Evolutionary conservation across 2,888 invertebrate species (phyloP).

Genomic region (Hartigia nigra): DNA sequence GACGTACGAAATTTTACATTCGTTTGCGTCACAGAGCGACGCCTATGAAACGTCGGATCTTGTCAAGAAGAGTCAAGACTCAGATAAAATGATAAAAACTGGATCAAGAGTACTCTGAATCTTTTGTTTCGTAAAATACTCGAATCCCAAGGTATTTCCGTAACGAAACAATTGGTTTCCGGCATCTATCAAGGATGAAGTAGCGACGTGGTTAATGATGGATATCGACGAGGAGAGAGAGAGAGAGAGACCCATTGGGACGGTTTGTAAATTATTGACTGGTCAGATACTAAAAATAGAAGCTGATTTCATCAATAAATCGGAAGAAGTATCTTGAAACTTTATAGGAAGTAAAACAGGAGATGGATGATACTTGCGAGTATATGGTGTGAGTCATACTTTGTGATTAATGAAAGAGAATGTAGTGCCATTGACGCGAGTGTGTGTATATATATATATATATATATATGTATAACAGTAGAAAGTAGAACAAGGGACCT

Average conservation of each 20-base stretch:
- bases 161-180: neutral
- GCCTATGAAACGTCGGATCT: neutral
- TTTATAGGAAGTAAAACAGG: neutral
- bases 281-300: neutral
- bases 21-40: neutral
- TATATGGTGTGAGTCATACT: neutral
- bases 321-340: neutral
- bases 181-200: neutral
- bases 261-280: neutral
- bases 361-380: neutral
- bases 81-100: neutral
- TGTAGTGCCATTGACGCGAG: conserved; percentile 19
- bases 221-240: neutral
- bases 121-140: neutral
- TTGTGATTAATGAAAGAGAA: conserved; percentile 21
- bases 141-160: neutral
- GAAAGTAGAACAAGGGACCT: conserved; percentile 34
- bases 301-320: conserved; percentile 4
- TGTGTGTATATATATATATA: conserved; percentile 13
- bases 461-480: conserved; percentile 15
- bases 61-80: neutral
- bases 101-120: neutral
- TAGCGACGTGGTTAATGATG: neutral
- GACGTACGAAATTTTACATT: neutral
- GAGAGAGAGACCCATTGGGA: too few relatives aligned